Evolutionary conservation across 2,888 invertebrate genomes (phyloP).

Genomic region (Iselma pallidipennis): DNA sequence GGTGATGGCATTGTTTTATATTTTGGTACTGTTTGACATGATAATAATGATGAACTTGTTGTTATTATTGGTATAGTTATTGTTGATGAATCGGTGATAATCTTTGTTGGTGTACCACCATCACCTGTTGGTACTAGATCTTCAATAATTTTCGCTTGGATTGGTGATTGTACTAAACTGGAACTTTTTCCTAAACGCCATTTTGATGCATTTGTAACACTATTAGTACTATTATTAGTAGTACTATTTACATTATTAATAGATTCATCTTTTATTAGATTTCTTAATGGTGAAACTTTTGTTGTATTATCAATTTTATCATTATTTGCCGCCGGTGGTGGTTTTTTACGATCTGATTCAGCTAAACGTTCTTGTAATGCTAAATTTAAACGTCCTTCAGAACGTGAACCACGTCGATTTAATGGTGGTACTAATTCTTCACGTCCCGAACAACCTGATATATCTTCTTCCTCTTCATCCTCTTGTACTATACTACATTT

Average conservation of each 20-base stretch:
- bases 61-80: conserved; percentile 60
- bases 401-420: conserved; percentile 74
- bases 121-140: conserved; percentile 33
- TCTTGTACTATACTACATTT: conserved; percentile 93
- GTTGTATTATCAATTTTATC: no score
- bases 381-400: conserved; percentile 77
- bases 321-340: conserved; percentile 18
- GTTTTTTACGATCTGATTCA: conserved; percentile 61
- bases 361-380: conserved; percentile 67
- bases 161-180: conserved; percentile 39
- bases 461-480: conserved; percentile 89
- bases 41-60: conserved; percentile 43
- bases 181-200: conserved; percentile 51
- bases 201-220: conserved; percentile 29
- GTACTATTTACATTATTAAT: neutral
- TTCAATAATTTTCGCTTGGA: conserved; percentile 35
- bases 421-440: conserved; percentile 62
- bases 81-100: conserved; percentile 60
- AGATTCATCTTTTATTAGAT: neutral
- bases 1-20: conserved; percentile 66
- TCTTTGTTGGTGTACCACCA: conserved; percentile 52
- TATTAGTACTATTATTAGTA: neutral
- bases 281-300: neutral
- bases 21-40: conserved; percentile 52
- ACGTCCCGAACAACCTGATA: conserved; percentile 61